phyloP scores from a whole-genome alignment of 2,888 invertebrate species.

The Drosophila merina region DNA sequence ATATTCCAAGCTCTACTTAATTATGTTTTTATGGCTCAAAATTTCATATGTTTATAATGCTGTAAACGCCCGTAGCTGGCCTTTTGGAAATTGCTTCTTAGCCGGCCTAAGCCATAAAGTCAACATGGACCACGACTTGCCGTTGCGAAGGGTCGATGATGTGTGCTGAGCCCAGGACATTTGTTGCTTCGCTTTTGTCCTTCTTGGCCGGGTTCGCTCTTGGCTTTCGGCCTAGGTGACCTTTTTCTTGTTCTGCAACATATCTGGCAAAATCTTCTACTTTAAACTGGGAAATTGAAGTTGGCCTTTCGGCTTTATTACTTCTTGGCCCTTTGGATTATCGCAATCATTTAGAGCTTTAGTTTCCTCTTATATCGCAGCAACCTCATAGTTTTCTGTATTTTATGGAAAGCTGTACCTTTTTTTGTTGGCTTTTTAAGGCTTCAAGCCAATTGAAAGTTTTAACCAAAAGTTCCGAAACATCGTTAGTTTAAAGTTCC shows the following conservation, averaged over 20 bases:
- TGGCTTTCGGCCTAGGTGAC: conserved; percentile 46
- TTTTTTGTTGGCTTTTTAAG: conserved; percentile 8
- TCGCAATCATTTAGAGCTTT: conserved; percentile 50
- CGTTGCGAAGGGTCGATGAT: conserved; percentile 29
- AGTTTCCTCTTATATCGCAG: conserved; percentile 13
- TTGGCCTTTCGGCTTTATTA: conserved; percentile 50
- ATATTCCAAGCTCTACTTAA: conserved; percentile 14
- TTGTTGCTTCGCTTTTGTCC: conserved; percentile 49
- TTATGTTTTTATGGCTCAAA: conserved; percentile 37
- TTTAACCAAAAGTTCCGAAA: conserved; percentile 15
- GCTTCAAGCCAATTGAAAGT: conserved; percentile 4
- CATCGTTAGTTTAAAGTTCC: conserved; percentile 12
- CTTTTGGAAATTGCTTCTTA: conserved; percentile 45
- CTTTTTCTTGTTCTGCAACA: conserved; percentile 47
- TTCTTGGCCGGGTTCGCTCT: neutral
- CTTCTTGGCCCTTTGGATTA: conserved; percentile 54
- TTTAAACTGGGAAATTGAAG: conserved; percentile 60
- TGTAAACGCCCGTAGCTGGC: conserved; percentile 13
- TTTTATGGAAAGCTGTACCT: conserved; percentile 1
- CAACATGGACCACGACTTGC: conserved; percentile 32
- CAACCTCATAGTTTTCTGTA: conserved; percentile 10
- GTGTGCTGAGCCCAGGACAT: conserved; percentile 47
- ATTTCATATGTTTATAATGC: conserved; percentile 39
- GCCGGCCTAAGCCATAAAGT: conserved; percentile 52
- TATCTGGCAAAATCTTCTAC: conserved; percentile 50